These are phyloP conservation scores for Dilophus febrilis DNA, from an alignment of 2,888 invertebrate species.

Conservation along the genomic window DNA sequence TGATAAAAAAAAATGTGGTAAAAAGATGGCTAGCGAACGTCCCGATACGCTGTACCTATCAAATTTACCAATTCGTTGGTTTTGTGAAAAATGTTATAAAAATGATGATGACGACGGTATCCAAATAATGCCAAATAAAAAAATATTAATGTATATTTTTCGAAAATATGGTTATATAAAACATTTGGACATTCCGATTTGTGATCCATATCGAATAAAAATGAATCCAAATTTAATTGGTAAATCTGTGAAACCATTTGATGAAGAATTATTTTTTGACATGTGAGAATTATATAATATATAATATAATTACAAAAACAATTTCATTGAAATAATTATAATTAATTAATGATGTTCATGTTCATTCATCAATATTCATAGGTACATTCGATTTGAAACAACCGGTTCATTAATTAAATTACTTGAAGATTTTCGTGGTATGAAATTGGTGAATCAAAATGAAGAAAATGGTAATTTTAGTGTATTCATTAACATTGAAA, in stretches of 20 bases:
- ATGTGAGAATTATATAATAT: too few species aligned
- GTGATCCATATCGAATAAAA: slow-evolving; percentile 68
- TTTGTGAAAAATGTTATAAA: slow-evolving; percentile 43
- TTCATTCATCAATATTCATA: too few species aligned
- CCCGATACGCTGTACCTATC: slow-evolving; percentile 85
- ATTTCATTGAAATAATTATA: too few species aligned
- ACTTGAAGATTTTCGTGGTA: too few species aligned
- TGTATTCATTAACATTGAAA: too few species aligned
- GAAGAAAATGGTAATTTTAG: too few species aligned
- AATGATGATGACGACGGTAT: slow-evolving; percentile 44
- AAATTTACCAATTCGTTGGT: slow-evolving; percentile 84
- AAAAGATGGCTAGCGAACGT: slow-evolving; percentile 88
- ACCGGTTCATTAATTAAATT: too few species aligned
- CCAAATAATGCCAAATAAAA: slow-evolving; percentile 59
- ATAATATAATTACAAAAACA: too few species aligned
- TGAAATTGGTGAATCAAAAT: too few species aligned
- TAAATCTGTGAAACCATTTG: slow-evolving; percentile 62
- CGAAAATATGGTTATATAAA: slow-evolving; percentile 80
- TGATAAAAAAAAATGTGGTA: slow-evolving; percentile 90
- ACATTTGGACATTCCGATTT: slow-evolving; percentile 74
- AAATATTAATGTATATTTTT: slow-evolving; percentile 61
- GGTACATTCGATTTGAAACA: too few species aligned
- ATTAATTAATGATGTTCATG: too few species aligned
- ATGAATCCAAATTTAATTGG: slow-evolving; percentile 67
- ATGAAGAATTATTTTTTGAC: slow-evolving; percentile 72